Percentiles rank a stretch among this genome's conserved stretches.
These are phyloP conservation scores for Drosophila borborema DNA, from an alignment of 2,888 invertebrate genomes.

Conservation along the genomic window DNA sequence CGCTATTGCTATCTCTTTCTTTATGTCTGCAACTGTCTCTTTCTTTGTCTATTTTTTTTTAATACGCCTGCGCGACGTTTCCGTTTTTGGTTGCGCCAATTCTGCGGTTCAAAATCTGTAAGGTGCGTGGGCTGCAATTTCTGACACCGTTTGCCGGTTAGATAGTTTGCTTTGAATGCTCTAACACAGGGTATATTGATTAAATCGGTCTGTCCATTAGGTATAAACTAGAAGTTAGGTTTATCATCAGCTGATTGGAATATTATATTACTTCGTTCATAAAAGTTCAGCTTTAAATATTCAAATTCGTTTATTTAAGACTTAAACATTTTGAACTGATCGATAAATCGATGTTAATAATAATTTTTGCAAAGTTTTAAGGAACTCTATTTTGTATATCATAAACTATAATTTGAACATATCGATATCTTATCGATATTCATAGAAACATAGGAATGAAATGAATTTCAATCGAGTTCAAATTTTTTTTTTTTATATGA, in stretches of 20 bases:
- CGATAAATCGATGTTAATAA: no score
- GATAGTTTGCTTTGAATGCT: slow-evolving; percentile 11
- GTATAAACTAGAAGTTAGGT: no score
- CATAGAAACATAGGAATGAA: background rate
- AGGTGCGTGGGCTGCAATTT: slow-evolving; percentile 43
- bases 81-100: slow-evolving; percentile 53
- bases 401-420: no score
- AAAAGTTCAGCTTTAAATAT: no score
- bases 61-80: slow-evolving; percentile 64
- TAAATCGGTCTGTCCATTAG: background rate
- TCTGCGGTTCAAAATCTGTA: slow-evolving; percentile 28
- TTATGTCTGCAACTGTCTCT: slow-evolving; percentile 13
- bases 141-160: slow-evolving; percentile 43
- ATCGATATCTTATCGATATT: background rate
- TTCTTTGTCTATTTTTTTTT: slow-evolving; percentile 7
- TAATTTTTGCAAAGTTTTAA: no score
- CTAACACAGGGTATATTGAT: slow-evolving; percentile 10
- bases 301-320: no score
- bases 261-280: no score
- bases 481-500: no score
- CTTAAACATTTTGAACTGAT: no score
- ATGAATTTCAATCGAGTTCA: background rate
- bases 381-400: no score
- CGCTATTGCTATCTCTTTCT: slow-evolving; percentile 7
- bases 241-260: no score